phyloP scores from a whole-genome alignment of 2,113 vertebrate species.

The Mustela lutreola region DNA sequence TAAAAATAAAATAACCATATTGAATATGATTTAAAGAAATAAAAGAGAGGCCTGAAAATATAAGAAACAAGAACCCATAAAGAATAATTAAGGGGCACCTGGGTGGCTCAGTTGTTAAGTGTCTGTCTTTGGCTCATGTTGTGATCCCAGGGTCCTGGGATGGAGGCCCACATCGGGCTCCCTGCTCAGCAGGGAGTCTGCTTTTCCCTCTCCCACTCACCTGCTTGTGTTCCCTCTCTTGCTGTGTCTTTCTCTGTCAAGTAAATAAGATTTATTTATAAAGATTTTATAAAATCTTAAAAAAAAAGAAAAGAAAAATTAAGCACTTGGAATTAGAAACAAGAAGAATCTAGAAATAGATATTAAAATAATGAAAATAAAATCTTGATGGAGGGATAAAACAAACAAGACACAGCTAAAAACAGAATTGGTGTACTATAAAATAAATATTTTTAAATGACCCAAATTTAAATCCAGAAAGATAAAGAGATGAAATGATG shows the following conservation, averaged over 20 bases:
- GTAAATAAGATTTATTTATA: no score
- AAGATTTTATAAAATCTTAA: no score
- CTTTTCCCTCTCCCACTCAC: no score
- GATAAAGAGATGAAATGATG: constrained; percentile 9
- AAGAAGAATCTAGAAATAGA: constrained; percentile 8
- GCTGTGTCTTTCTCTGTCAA: no score
- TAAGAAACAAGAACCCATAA: not conserved
- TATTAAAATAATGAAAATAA: constrained; percentile 46
- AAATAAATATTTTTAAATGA: not conserved
- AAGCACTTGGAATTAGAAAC: constrained; percentile 10
- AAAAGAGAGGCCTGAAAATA: not conserved
- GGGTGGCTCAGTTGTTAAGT: no score
- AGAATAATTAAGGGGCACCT: not conserved
- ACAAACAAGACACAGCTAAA: not conserved
- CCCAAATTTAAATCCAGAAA: not conserved
- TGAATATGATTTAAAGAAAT: not conserved
- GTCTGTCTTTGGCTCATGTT: no score
- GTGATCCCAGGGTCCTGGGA: no score
- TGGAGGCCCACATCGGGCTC: no score
- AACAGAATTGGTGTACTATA: not conserved
- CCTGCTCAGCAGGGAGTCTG: no score
- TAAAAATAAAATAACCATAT: constrained; percentile 29
- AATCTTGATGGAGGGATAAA: not conserved
- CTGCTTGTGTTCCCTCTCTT: no score
- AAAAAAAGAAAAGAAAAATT: not conserved